Percentiles rank a stretch among this genome's conserved stretches.
Evolutionary conservation across 2,113 vertebrate species (phyloP).

Genomic region (human): DNA sequence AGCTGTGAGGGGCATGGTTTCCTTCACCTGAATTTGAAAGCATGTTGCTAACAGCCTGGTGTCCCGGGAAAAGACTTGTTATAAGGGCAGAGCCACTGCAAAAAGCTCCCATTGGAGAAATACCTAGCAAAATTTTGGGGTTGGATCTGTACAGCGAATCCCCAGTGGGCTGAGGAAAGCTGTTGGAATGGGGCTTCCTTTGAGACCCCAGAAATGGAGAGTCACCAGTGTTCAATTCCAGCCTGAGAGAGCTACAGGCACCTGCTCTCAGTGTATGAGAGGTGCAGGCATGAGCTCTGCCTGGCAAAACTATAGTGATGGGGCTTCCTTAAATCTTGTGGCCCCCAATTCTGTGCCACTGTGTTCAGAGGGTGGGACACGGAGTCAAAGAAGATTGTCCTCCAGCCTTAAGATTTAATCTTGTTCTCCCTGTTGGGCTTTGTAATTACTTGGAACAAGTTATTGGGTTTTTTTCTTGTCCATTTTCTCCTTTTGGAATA

Average conservation of each 20-base stretch:
- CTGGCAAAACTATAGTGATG: not conserved
- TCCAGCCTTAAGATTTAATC: not conserved
- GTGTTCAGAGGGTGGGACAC: not conserved
- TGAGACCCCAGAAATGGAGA: not conserved
- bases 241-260: not conserved
- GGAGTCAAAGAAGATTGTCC: not conserved
- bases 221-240: not conserved
- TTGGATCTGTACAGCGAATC: not conserved
- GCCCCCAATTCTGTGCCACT: not conserved
- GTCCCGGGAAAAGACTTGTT: not conserved
- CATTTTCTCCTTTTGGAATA: not conserved
- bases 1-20: rapidly evolving
- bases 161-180: not conserved
- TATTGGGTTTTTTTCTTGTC: not conserved
- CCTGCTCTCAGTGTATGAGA: not conserved
- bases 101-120: not conserved
- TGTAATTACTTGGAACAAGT: not conserved
- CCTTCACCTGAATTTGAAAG: not conserved
- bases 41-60: not conserved
- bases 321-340: not conserved
- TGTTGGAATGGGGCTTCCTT: too few species aligned
- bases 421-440: not conserved
- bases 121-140: not conserved
- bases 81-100: not conserved
- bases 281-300: rapidly evolving